Conservation (phyloP, 2,888 invertebrate species). For the Crocallis elinguaria region DNA sequence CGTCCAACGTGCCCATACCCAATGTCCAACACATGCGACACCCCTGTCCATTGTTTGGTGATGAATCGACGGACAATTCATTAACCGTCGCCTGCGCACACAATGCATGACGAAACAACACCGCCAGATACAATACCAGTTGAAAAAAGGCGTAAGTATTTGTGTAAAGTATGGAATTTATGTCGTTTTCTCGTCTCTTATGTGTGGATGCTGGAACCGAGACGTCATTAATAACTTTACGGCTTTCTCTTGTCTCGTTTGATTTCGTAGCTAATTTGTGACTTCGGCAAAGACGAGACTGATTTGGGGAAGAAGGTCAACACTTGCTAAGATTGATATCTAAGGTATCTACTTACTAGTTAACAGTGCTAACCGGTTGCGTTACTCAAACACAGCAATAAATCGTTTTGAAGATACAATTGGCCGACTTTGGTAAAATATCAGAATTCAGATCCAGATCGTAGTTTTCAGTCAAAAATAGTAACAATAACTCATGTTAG, state of each 20-base stretch:
- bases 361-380: too few relatives aligned
- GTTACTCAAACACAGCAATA: too few relatives aligned
- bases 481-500: too few relatives aligned
- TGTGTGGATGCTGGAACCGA: conserved; percentile 14
- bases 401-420: too few relatives aligned
- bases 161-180: not conserved
- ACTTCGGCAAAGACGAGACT: not conserved
- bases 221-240: conserved; percentile 41
- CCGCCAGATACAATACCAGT: not conserved
- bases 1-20: conserved; percentile 9
- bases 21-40: conserved; percentile 22
- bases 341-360: too few relatives aligned
- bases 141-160: conserved; percentile 7
- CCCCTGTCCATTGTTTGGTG: conserved; percentile 40
- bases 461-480: too few relatives aligned
- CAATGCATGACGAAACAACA: conserved; percentile 46
- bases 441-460: too few relatives aligned
- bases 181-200: conserved; percentile 9
- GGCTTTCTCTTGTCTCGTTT: conserved; percentile 37
- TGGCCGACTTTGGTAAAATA: too few relatives aligned
- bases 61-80: conserved; percentile 52
- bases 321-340: not conserved
- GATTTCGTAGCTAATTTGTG: conserved; percentile 28
- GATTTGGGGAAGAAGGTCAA: not conserved
- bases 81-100: conserved; percentile 39